phyloP scores from a whole-genome alignment of 2,113 vertebrate species.

The Anoplopoma fimbria region DNA sequence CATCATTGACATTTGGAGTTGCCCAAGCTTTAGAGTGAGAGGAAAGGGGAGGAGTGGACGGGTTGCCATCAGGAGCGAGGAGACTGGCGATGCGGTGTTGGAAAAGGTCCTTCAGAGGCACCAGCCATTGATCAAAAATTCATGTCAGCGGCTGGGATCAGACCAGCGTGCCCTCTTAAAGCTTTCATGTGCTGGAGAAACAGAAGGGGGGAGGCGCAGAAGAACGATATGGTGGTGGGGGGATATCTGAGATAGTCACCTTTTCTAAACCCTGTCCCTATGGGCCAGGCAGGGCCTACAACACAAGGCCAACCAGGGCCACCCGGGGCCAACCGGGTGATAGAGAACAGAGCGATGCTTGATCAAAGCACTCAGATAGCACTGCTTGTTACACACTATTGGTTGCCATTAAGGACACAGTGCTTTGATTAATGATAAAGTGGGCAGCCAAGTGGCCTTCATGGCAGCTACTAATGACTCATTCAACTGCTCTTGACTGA shows the following conservation, averaged over 20 bases:
- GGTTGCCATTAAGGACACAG: conserved; percentile 47
- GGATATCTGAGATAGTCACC: conserved; percentile 69
- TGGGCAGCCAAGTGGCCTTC: conserved; percentile 47
- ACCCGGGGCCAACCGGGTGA: conserved; percentile 42
- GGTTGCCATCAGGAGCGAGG: conserved; percentile 41
- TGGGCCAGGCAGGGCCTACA: conserved; percentile 12
- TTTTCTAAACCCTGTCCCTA: conserved; percentile 52
- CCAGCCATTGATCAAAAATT: conserved; percentile 81
- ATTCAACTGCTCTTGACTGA: conserved; percentile 52
- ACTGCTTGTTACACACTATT: conserved; percentile 48
- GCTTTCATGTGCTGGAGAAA: conserved; percentile 64
- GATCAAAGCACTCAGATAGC: conserved; percentile 74
- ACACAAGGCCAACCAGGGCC: conserved; percentile 36
- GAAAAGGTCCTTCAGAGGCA: conserved; percentile 71
- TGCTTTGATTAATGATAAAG: conserved; percentile 72
- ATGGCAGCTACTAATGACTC: conserved; percentile 69
- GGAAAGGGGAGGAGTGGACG: conserved; percentile 71
- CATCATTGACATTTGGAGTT: conserved; percentile 87
- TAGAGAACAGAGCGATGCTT: conserved; percentile 53
- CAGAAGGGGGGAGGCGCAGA: neutral
- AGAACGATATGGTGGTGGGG: conserved; percentile 32
- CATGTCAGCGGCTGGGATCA: conserved; percentile 76
- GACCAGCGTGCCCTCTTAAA: conserved; percentile 58
- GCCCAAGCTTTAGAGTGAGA: conserved; percentile 78
- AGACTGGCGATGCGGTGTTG: conserved; percentile 58